Conservation (phyloP, 1,140 invertebrate species). For the Drosophila leontia region DNA sequence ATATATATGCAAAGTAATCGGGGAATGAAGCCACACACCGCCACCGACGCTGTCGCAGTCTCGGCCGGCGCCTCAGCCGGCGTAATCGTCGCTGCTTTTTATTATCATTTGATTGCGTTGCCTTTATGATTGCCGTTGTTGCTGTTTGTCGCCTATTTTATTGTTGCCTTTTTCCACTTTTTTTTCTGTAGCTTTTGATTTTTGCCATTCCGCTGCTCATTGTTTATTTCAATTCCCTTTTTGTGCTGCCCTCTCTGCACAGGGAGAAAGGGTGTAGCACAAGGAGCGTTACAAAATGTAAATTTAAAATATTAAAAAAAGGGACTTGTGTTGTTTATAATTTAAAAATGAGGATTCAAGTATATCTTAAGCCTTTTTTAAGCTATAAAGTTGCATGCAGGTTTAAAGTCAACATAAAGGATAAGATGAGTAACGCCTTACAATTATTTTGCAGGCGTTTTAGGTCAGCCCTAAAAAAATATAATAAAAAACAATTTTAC, state of each 20-base stretch:
- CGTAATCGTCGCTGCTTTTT: slow-evolving; percentile 80
- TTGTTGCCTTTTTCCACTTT: slow-evolving; percentile 44
- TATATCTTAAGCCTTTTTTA: background rate
- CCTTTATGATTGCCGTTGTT: slow-evolving; percentile 71
- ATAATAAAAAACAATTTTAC: background rate
- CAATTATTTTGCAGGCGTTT: too few species aligned
- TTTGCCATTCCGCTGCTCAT: slow-evolving; percentile 58
- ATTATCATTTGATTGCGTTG: slow-evolving; percentile 80
- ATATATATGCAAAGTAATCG: slow-evolving; percentile 71
- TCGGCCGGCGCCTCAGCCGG: slow-evolving; percentile 34
- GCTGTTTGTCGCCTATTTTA: slow-evolving; percentile 56
- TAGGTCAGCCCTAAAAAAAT: too few species aligned
- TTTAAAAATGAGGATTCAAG: background rate
- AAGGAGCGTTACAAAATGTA: too few species aligned
- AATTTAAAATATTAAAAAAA: background rate
- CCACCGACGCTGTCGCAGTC: slow-evolving; percentile 8
- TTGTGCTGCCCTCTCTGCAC: slow-evolving; percentile 25
- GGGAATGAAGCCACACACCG: slow-evolving; percentile 38
- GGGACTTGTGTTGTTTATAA: too few species aligned
- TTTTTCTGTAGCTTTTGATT: slow-evolving; percentile 35
- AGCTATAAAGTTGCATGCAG: too few species aligned
- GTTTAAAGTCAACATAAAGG: too few species aligned
- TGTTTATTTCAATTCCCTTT: slow-evolving; percentile 72
- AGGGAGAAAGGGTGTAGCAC: slow-evolving; percentile 12
- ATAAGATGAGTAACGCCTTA: too few species aligned